Evolutionary conservation across 2,113 vertebrate genomes (phyloP), one percentile per base, ranked within the genome.

Genomic region (Eolophus roseicapilla): DNA sequence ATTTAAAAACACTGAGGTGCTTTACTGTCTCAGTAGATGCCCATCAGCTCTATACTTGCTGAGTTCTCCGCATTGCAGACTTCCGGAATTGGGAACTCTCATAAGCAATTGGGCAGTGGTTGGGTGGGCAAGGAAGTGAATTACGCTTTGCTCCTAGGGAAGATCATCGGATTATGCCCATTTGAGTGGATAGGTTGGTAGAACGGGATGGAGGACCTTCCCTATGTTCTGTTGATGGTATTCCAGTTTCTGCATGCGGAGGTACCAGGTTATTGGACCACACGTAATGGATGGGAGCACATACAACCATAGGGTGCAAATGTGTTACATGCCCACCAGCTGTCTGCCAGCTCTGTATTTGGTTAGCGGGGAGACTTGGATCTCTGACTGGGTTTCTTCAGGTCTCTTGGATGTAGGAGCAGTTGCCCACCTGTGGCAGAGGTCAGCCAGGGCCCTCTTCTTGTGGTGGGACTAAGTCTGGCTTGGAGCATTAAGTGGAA

Each of bases 291-390:
- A 21, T 2, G 5, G 44, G 39, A 43, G n/a, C 64, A 44, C 0
- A 0, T 24, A 8, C 1, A 4, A 6, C 35, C 25, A 0, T 23
- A 11, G n/a, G n/a, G 10, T n/a, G 39, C 18, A 39, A 24, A 44
- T 10, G 21, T 27, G 10, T 69, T 33, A 24, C 1, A 1, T 4
- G 20, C 37, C 44, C 31, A 16, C 39, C 55, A 60, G 35, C 31
- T 60, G 5, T 28, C 67, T 81, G 73, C 18, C 41, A 39, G 62
- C 10, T 46, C 59, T 13, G 12, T 28, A 29, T 57, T 62, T 29
- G 10, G 33, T 20, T 33, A 33, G 12, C 0, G 0, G 37, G 23
- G 60, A 43, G 63, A 12, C 23, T 52, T 6, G 2, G 13, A 20
- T 52, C 24, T 67, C 59, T 17, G 5, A 1, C 12, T 53, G 41